Evolutionary conservation across 2,888 invertebrate genomes (phyloP).

Genomic region (Drosophila neotestacea): DNA sequence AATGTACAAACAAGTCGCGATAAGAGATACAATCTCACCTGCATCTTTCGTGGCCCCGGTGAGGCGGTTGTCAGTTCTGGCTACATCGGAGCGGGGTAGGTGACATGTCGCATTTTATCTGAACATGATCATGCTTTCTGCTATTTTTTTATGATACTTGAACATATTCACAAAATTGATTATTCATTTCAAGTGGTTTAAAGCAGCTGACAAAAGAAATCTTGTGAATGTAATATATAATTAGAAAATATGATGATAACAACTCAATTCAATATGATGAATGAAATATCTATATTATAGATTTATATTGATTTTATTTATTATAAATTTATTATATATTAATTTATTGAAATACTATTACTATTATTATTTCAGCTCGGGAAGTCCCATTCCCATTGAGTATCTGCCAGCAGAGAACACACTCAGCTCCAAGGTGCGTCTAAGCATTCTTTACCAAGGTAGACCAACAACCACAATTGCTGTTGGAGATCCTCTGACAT

Average conservation of each 20-base stretch:
- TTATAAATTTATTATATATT: neutral
- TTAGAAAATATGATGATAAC: too few relatives aligned
- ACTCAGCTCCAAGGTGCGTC: slow-evolving; percentile 93
- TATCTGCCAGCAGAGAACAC: slow-evolving; percentile 96
- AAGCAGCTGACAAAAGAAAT: too few relatives aligned
- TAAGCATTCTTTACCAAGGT: slow-evolving; percentile 94
- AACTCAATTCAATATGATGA: too few relatives aligned
- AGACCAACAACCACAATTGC: slow-evolving; percentile 96
- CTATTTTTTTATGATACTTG: too few relatives aligned
- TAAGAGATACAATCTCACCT: slow-evolving; percentile 96
- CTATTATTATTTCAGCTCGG: slow-evolving; percentile 88
- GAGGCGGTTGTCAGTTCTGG: slow-evolving; percentile 97
- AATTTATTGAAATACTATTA: neutral
- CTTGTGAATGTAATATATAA: too few relatives aligned
- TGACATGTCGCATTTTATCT: neutral
- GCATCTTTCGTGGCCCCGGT: slow-evolving; percentile 95
- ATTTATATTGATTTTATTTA: too few relatives aligned
- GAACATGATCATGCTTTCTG: neutral
- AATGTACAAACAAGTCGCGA: slow-evolving; percentile 96
- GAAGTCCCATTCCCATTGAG: slow-evolving; percentile 96
- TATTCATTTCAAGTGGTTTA: too few relatives aligned
- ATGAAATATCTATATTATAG: too few relatives aligned
- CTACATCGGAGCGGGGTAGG: slow-evolving; percentile 95
- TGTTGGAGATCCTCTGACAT: slow-evolving; percentile 95
- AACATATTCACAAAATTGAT: too few relatives aligned